A percentile compares a stretch with the other conserved stretches of the same genome.
Conservation (phyloP, 2,113 vertebrate species). For the Sitta europaea region DNA sequence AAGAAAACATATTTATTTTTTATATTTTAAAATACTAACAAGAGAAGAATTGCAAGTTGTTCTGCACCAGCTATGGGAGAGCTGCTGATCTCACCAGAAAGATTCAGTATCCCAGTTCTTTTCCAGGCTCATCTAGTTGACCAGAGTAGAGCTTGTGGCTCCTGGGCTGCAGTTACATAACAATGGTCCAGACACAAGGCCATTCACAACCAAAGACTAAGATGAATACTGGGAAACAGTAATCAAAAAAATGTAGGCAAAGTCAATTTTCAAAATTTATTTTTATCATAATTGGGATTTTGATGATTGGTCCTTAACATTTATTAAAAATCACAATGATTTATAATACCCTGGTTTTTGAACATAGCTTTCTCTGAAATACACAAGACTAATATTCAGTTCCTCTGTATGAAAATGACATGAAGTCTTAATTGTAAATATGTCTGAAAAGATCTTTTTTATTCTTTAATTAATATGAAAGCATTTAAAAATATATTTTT, state of each 20-base stretch:
- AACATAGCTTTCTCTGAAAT: neutral
- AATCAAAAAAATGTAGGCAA: neutral
- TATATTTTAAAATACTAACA: too few species aligned
- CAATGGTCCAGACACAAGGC: neutral
- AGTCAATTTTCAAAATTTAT: neutral
- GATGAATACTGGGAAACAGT: neutral
- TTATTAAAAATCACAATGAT: neutral
- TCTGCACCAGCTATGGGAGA: neutral
- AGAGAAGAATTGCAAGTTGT: neutral
- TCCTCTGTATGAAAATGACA: neutral
- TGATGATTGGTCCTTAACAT: neutral
- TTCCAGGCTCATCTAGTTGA: neutral
- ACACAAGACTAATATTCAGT: neutral
- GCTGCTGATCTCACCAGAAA: neutral
- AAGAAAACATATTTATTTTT: too few species aligned
- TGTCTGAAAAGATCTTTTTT: neutral
- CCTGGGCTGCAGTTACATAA: neutral
- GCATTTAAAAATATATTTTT: neutral
- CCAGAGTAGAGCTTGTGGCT: neutral
- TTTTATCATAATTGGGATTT: neutral
- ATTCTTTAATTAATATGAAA: neutral
- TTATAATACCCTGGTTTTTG: neutral
- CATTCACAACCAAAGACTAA: neutral
- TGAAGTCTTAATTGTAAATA: neutral
- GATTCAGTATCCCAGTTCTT: neutral